A percentile compares a stretch with the other conserved stretches of the same genome.
Evolutionary conservation across 2,888 invertebrate species (phyloP).

Genomic region (Digitonthophagus gazella): DNA sequence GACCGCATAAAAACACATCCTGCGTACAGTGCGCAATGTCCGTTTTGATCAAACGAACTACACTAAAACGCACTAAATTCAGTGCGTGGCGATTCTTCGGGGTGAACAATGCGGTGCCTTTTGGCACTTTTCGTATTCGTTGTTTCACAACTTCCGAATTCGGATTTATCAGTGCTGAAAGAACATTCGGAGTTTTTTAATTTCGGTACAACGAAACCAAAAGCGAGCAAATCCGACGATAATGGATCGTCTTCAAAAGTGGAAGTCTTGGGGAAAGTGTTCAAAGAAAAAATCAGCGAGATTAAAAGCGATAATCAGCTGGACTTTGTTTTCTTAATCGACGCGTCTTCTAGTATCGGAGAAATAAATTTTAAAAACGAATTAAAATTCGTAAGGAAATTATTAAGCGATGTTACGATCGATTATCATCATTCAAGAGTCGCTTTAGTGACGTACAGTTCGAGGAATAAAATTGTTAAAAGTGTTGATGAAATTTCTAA

Average conservation of each 20-base stretch:
- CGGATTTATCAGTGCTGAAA: constrained; percentile 26
- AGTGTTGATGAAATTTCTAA: constrained; percentile 62
- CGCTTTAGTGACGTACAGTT: constrained; percentile 65
- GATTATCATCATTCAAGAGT: constrained; percentile 63
- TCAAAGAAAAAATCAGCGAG: constrained; percentile 57
- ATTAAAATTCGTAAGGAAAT: constrained; percentile 64
- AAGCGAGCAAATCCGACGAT: constrained; percentile 41
- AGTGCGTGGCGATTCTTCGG: background rate
- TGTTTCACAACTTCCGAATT: background rate
- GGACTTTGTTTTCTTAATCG: constrained; percentile 67
- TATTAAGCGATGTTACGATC: constrained; percentile 65
- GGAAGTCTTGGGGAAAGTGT: constrained; percentile 54
- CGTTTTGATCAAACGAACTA: background rate
- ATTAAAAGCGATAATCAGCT: constrained; percentile 51
- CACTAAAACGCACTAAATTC: background rate
- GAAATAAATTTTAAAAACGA: constrained; percentile 64
- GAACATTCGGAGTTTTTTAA: constrained; percentile 48
- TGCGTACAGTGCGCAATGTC: background rate
- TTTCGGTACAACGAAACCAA: constrained; percentile 46
- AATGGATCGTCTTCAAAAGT: constrained; percentile 54
- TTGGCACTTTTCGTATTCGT: background rate
- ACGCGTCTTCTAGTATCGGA: constrained; percentile 69
- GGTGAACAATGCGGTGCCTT: too few species aligned
- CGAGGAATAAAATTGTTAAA: constrained; percentile 55
- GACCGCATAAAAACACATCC: background rate